Evolutionary conservation across 2,888 invertebrate genomes (phyloP), one percentile per base, ranked within the genome.

Genomic region (Tromatobia lineatoria): DNA sequence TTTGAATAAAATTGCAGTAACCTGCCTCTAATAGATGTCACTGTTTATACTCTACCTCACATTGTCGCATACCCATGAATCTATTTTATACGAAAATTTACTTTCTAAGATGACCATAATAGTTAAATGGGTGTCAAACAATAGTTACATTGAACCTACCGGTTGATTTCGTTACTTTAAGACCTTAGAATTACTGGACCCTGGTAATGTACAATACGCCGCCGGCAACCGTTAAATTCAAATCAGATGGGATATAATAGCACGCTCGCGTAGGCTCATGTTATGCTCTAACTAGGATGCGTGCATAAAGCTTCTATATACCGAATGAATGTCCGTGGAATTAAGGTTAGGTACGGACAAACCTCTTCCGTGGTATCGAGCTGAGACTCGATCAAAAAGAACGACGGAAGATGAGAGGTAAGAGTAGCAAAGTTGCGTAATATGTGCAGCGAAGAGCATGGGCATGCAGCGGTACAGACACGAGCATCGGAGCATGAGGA

Each of bases 151-250:
- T 70, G 42, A 15, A 25, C 38, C 23, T 18, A 54, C 15, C 61
- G 29, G 74, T 52, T 59, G 47, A 15, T 47, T 20, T 15, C 70
- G 57, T 34, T 20, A 54, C 20, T 52, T 20, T 52, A 59, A 42
- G 69, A 74, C 38, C 59, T 29, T 42, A 80, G 64, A 57, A 70
- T 61, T 61, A 75, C 82, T 67, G 67, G 61, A 85, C 82, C 85
- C 86, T 77, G 78, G 78, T 69, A 71, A 88, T 88, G 88, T 86
- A 90, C 90, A 90, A 90, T 90, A 88, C 87, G 75, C 86, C 83
- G 79, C 83, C 85, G 87, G 87, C 88, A 87, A 88, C 89, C 91
- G 91, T 91, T 91, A 91, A 91, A 91, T 91, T 91, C 88, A 91
- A 91, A 91, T 91, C 89, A 89, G 88, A 88, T 79, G 87, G 87